Conservation (phyloP, 2,113 vertebrate species). For the human (Homo sapiens) region DNA sequence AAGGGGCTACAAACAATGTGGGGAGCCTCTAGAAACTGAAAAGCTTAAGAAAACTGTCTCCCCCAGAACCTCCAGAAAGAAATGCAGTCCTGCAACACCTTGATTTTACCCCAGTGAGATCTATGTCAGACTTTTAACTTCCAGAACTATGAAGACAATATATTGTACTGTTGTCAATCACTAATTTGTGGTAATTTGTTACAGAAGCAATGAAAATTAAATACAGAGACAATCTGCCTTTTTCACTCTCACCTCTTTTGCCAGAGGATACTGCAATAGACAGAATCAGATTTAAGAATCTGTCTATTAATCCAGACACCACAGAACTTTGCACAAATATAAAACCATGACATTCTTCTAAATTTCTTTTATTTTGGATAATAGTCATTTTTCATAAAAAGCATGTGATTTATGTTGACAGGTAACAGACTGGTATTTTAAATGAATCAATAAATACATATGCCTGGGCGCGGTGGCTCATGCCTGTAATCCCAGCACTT, state of each 20-base stretch:
- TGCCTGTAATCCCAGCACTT: no score
- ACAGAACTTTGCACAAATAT: not conserved
- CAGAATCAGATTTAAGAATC: not conserved
- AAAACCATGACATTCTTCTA: not conserved
- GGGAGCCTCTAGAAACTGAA: not conserved
- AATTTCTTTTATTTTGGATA: not conserved
- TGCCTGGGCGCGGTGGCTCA: fast-evolving
- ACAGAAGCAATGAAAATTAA: not conserved
- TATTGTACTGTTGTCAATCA: not conserved
- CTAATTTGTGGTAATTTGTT: not conserved
- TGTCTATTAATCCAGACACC: not conserved
- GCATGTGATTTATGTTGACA: not conserved
- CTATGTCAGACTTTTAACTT: not conserved
- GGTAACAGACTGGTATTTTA: not conserved
- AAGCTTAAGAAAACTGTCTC: not conserved
- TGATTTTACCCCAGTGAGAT: not conserved
- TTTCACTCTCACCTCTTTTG: not conserved
- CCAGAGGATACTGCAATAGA: not conserved
- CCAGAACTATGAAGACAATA: not conserved
- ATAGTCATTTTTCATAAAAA: not conserved
- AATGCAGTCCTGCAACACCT: no score
- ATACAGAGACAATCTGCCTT: not conserved
- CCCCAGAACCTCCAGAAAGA: not conserved
- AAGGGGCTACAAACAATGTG: not conserved
- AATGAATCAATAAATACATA: not conserved